Evolutionary conservation across 1,140 invertebrate genomes (phyloP).

Genomic region (Pinna nobilis): DNA sequence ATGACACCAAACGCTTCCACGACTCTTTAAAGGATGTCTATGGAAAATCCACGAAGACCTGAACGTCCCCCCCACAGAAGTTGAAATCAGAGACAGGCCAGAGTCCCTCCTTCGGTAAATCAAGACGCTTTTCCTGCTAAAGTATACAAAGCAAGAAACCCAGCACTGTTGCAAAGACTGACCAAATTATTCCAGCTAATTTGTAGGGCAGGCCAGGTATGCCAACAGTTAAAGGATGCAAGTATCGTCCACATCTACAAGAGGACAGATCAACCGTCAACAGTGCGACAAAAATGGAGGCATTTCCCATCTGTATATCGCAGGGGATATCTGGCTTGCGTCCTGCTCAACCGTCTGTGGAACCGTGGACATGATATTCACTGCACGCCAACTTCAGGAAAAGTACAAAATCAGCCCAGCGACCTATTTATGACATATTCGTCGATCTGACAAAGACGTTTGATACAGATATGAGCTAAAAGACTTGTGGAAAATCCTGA

Average conservation of each 20-base stretch:
- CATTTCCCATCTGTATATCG: constrained; percentile 10
- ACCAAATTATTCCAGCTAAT: constrained; percentile 9
- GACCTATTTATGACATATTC: constrained; percentile 31
- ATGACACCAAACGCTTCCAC: neutral
- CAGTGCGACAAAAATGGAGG: neutral
- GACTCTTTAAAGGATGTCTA: neutral
- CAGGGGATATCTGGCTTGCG: constrained; percentile 40
- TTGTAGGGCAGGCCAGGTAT: constrained; percentile 1
- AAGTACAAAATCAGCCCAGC: constrained; percentile 30
- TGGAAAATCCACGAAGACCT: neutral
- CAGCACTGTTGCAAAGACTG: neutral
- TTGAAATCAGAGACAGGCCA: constrained; percentile 1
- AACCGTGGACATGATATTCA: constrained; percentile 28
- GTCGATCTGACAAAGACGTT: constrained; percentile 35
- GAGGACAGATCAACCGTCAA: neutral
- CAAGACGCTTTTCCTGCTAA: constrained; percentile 12
- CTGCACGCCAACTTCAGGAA: constrained; percentile 24
- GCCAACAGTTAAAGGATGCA: constrained; percentile 47
- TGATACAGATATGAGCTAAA: constrained; percentile 17
- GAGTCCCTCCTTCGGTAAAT: constrained; percentile 8
- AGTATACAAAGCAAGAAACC: neutral
- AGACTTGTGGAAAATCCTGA: constrained; percentile 11
- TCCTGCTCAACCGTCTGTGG: neutral
- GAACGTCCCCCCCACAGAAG: neutral
- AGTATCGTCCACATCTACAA: constrained; percentile 40